A percentile compares a stretch with the other conserved stretches of the same genome.
phyloP scores from a whole-genome alignment of 2,797 vertebrate species.

The Podargus strigoides region DNA sequence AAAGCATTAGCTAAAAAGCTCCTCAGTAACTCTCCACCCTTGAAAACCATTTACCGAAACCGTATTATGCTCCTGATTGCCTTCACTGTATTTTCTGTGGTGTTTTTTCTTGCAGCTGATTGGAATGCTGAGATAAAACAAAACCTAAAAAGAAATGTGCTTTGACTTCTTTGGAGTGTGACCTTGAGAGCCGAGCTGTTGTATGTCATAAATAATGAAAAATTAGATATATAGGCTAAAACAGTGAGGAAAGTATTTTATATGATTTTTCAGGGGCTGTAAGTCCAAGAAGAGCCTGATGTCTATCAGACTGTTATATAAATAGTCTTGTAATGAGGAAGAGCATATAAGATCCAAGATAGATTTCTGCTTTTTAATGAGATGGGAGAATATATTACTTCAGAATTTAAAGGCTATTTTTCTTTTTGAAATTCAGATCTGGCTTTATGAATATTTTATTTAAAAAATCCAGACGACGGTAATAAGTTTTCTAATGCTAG shows the following conservation, averaged over 20 bases:
- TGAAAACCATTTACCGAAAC: constrained; percentile 36
- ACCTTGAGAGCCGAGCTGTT: constrained; percentile 38
- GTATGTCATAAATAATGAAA: constrained; percentile 49
- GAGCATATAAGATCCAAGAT: constrained; percentile 26
- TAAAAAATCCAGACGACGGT: background rate
- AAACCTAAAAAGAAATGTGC: background rate
- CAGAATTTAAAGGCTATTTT: constrained; percentile 55
- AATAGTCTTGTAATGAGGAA: constrained; percentile 51
- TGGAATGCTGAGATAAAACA: constrained; percentile 35
- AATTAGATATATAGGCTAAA: constrained; percentile 13
- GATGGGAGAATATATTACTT: constrained; percentile 43
- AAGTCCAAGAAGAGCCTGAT: constrained; percentile 9
- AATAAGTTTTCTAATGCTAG: constrained; percentile 17
- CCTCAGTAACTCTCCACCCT: constrained; percentile 15
- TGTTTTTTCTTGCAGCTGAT: constrained; percentile 2
- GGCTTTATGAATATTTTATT: constrained; percentile 58
- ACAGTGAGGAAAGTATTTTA: background rate
- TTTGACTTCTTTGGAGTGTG: background rate
- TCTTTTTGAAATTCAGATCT: constrained; percentile 53
- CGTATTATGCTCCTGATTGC: constrained; percentile 12
- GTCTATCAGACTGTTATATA: constrained; percentile 37
- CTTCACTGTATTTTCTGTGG: constrained; percentile 2
- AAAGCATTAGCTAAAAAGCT: constrained; percentile 19
- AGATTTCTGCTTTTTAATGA: constrained; percentile 54
- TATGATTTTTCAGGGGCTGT: constrained; percentile 43